Percentiles rank a stretch among this genome's conserved stretches.
Conservation (phyloP, 1,140 invertebrate genomes). For the Pantala flavescens region DNA sequence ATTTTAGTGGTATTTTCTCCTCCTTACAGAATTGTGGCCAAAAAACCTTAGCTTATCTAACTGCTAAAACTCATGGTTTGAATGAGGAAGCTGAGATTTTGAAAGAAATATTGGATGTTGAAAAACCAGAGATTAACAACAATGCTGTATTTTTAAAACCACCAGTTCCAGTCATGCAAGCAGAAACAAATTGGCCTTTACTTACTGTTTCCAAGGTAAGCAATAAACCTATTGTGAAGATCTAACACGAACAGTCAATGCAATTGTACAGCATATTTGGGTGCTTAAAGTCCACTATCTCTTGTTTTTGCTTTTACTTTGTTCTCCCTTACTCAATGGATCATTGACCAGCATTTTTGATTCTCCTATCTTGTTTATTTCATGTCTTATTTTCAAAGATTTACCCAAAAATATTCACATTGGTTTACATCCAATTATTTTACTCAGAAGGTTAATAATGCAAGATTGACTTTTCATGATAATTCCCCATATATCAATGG, state of each 20-base stretch:
- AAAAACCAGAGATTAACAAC: conserved; percentile 58
- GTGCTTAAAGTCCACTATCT: not conserved
- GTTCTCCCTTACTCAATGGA: too few relatives aligned
- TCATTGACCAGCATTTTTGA: too few relatives aligned
- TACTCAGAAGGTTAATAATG: too few relatives aligned
- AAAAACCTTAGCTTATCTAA: conserved; percentile 79
- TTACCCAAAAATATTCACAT: too few relatives aligned
- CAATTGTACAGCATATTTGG: not conserved
- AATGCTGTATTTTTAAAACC: conserved; percentile 73
- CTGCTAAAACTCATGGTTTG: conserved; percentile 88
- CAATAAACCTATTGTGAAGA: not conserved
- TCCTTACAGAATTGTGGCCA: conserved; percentile 46
- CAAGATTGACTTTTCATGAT: too few relatives aligned
- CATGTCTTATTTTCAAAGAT: too few relatives aligned
- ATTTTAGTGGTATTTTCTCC: conserved; percentile 7
- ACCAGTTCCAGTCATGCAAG: conserved; percentile 74
- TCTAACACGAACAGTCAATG: not conserved
- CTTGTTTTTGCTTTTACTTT: too few relatives aligned
- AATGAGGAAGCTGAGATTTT: conserved; percentile 68
- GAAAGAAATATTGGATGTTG: conserved; percentile 52
- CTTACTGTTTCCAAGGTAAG: conserved; percentile 66
- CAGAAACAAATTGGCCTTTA: conserved; percentile 92
- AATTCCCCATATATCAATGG: too few relatives aligned
- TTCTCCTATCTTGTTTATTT: too few relatives aligned
- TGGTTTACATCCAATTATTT: too few relatives aligned